Base-by-base conservation (phyloP, 1,140 invertebrate species). In the Liolophura sinensis region DNA sequence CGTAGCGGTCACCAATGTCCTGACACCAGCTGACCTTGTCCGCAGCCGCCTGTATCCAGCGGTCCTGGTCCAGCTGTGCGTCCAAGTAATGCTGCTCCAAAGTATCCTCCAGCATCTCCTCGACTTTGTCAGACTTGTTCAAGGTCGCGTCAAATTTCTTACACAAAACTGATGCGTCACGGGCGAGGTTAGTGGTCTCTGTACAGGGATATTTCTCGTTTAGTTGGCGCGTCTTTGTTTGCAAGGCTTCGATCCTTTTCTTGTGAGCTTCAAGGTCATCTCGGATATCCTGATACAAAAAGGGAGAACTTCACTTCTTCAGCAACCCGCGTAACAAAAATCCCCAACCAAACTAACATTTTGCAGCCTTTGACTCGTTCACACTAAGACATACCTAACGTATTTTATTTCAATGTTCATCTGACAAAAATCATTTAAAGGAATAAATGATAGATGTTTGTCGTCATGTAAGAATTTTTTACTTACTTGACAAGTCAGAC, bases 1-100 rank as follows among this genome's bases (percentile, higher is more conserved):
- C 96, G 78, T 95, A 96, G 78, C 91, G 90, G 79, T 97, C 94
- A 76, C 91, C 94, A 9, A 91, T 88, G 80, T 97, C 94, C 69
- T 91, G 88, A 82, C 94, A 97, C 94, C 95, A 97, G n/a, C 89
- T 86, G 0, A 95, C 89, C 82, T 97, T 97, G 78, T 97, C 95
- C 69, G 91, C 91, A 58, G 91, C 89, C 1, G 90, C 90, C 54
- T 87, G 86, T 5, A 97, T 87, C 80, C 92, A 90, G 71, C 93
- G 88, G 74, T 93, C 90, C 24, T 95, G 87, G 77, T 91, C 90
- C 56, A 88, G 88, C 56, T 93, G 89, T 75, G 94, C 94, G 66
- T 96, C 94, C 56, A 90, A 90, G 78, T 94, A 93, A 69, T 93
- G 89, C 83, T 96, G 96, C 73, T 94, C 92, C 46, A 97, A 85